Evolutionary conservation across 1,140 invertebrate genomes (phyloP).

Genomic region (Phymorhynchus buccinoides): DNA sequence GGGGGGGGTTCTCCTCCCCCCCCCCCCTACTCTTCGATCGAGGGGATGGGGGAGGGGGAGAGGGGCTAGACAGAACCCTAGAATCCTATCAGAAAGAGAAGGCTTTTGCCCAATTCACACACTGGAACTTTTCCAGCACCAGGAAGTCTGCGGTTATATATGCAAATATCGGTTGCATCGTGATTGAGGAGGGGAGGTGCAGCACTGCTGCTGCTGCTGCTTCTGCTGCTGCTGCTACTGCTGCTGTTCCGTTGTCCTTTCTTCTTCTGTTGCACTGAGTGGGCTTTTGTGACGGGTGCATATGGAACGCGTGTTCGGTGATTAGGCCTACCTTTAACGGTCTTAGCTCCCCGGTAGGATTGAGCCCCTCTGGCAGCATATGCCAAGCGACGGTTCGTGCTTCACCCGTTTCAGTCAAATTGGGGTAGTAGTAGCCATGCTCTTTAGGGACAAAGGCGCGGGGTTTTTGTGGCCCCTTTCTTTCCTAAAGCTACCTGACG

Average conservation of each 20-base stretch:
- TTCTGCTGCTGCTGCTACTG: background rate
- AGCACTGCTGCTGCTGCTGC: background rate
- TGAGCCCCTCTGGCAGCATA: background rate
- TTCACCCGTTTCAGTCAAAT: background rate
- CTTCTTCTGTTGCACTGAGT: background rate
- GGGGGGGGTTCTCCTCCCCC: no score
- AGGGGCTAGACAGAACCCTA: no score
- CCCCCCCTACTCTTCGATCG: no score
- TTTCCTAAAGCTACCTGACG: background rate
- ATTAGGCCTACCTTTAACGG: background rate
- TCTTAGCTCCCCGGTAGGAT: no score
- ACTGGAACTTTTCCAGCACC: background rate
- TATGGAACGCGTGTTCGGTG: background rate
- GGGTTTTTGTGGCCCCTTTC: background rate
- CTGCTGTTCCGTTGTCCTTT: no score
- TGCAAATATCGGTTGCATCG: slow-evolving; percentile 20
- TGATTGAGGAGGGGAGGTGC: background rate
- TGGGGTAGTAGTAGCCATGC: no score
- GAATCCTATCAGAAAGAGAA: background rate
- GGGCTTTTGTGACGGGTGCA: slow-evolving; percentile 6
- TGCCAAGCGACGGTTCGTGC: slow-evolving; percentile 6
- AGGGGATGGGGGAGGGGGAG: background rate
- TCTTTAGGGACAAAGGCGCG: background rate
- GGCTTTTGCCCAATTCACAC: background rate
- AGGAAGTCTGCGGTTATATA: slow-evolving; percentile 4